Base-by-base conservation (phyloP, 1,140 invertebrate species). In the Nilaparvata lugens region DNA sequence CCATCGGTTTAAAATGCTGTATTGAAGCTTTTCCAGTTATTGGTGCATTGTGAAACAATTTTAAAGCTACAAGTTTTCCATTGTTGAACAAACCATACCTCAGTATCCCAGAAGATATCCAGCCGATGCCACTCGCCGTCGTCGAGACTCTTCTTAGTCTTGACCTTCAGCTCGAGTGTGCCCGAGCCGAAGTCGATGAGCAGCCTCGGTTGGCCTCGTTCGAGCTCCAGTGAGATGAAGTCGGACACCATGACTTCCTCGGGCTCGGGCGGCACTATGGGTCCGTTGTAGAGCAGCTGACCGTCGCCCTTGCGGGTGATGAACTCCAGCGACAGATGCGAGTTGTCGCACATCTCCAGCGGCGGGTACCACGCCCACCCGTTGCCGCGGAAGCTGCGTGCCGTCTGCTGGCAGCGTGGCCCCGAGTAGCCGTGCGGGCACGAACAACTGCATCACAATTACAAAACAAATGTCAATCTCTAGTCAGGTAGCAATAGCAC, bases 301-400 rank as follows among this genome's bases (percentile, higher is more conserved):
- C 95, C 95, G 71, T 96, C 91, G 0, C 85, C 82, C 72, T 91
- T 89, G 66, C 85, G 81, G 0, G 95, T 97, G 58, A 95, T 88
- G 70, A 98, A 97, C 74, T 98, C 94, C 58, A 98, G 83, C 68
- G 91, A 95, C 43, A 98, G 79, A 76, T 95, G 92, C 21, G 94
- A 95, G 57, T 86, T 87, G 67, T 97, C 92, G 73, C 95, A 98
- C 87, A 97, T 95, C 70, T 95, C 91, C 6, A 98, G 76, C 0
- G 95, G 84, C 0, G 93, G 89, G 77, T 95, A 97, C 91, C 95
- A 95, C 9, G 95, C 94, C 89, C 91, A 95, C 3, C 92, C 92
- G 67, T 89, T 91, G 0, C 91, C 91, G 64, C 85, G 81, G 76
- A 98, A 98, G 69, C 90, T 93, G 70, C 95, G 81, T 0, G 91